Conservation (phyloP, 2,113 vertebrate species). For the Oriolus oriolus region DNA sequence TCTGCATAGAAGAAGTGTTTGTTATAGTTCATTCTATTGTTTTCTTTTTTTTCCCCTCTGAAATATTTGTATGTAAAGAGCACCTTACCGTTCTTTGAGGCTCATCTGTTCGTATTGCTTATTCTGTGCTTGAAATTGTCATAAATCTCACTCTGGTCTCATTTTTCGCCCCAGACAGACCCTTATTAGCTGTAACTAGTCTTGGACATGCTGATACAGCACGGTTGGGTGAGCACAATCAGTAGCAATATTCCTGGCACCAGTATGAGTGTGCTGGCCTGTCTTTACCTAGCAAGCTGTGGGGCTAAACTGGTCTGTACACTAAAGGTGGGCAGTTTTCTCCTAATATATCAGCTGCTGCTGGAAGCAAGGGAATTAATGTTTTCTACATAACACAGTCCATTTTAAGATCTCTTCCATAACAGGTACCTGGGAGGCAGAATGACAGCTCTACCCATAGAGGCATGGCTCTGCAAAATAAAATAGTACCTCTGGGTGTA, state of each 20-base stretch:
- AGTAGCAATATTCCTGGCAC: neutral
- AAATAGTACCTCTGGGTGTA: neutral
- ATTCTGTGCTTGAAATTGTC: neutral
- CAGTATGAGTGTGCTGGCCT: neutral
- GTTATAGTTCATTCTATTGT: neutral
- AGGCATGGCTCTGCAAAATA: neutral
- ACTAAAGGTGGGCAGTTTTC: neutral
- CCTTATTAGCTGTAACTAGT: neutral
- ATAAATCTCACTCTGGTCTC: neutral
- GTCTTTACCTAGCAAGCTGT: neutral
- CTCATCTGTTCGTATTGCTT: neutral
- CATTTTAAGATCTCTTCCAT: neutral
- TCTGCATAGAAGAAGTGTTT: neutral
- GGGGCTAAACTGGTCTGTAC: neutral
- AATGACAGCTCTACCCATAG: neutral
- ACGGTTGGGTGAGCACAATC: neutral
- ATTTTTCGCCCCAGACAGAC: neutral
- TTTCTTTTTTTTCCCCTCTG: neutral
- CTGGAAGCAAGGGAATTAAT: neutral
- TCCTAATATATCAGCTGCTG: neutral
- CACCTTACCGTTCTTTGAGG: neutral
- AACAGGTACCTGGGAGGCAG: neutral
- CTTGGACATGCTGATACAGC: neutral
- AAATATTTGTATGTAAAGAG: neutral
- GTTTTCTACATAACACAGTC: neutral